These are phyloP conservation scores for Rhynchophorus ferrugineus DNA, from an alignment of 1,140 invertebrate species.

Conservation along the genomic window DNA sequence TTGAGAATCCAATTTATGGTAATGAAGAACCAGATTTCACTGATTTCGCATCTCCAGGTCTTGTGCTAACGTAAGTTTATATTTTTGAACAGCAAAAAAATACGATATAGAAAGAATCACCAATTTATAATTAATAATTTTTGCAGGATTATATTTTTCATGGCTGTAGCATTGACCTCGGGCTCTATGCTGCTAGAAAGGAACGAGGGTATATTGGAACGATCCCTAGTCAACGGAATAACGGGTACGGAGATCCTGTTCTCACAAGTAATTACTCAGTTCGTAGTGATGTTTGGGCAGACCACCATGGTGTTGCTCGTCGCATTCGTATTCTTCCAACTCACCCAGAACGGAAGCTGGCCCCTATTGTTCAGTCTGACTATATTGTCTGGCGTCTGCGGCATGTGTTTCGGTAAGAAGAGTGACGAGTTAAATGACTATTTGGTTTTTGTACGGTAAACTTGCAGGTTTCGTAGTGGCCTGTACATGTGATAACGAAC, in stretches of 20 bases:
- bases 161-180: slow-evolving; percentile 86
- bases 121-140: not conserved
- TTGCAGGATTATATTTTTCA: slow-evolving; percentile 89
- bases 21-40: slow-evolving; percentile 81
- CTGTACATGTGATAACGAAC: slow-evolving; percentile 78
- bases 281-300: slow-evolving; percentile 81
- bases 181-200: slow-evolving; percentile 86
- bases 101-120: not conserved
- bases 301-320: slow-evolving; percentile 73
- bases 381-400: slow-evolving; percentile 78
- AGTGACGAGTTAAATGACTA: not conserved
- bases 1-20: slow-evolving; percentile 66
- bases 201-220: slow-evolving; percentile 83
- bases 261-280: slow-evolving; percentile 79
- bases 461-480: slow-evolving; percentile 83
- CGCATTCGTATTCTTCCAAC: slow-evolving; percentile 72
- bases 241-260: slow-evolving; percentile 66
- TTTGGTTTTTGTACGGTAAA: slow-evolving; percentile 33
- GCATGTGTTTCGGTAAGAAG: slow-evolving; percentile 75
- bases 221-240: slow-evolving; percentile 74
- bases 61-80: slow-evolving; percentile 73
- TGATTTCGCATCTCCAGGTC: slow-evolving; percentile 91
- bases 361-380: slow-evolving; percentile 68
- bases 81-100: not conserved
- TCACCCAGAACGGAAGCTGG: slow-evolving; percentile 73